Percentiles rank a stretch among this genome's conserved stretches.
phyloP scores from a whole-genome alignment of 2,113 vertebrate genomes.

The Nestor notabilis region DNA sequence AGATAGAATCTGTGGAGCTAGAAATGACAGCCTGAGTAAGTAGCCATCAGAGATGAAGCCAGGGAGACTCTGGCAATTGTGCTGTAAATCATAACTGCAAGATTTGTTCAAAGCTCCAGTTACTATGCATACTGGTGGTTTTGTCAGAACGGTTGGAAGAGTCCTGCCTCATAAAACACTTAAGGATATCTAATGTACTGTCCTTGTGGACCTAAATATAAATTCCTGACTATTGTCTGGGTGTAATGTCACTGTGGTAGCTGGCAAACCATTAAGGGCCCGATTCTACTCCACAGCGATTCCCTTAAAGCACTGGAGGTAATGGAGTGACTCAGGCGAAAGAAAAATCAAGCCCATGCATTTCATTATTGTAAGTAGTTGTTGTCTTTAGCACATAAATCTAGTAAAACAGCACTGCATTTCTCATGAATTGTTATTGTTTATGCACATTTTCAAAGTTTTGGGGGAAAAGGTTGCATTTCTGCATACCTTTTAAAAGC shows the following conservation, averaged over 20 bases:
- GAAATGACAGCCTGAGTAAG: conserved; percentile 44
- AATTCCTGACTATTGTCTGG: neutral
- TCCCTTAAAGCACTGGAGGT: neutral
- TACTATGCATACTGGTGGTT: neutral
- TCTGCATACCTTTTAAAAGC: neutral
- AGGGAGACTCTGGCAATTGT: neutral
- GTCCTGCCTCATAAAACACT: conserved; percentile 25
- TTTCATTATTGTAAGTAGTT: neutral
- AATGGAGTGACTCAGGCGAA: neutral
- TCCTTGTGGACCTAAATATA: neutral
- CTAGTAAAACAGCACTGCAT: neutral
- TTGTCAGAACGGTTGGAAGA: neutral
- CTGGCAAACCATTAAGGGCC: neutral
- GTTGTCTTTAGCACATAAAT: neutral
- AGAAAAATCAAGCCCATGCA: neutral
- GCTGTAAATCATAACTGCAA: conserved; percentile 24
- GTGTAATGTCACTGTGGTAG: neutral
- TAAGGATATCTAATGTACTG: neutral
- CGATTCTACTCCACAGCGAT: neutral
- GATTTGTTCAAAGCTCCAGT: conserved; percentile 14
- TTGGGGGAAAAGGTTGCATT: neutral
- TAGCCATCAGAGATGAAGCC: neutral
- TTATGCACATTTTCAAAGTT: neutral
- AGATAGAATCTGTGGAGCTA: conserved; percentile 36
- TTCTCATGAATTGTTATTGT: neutral